Base-by-base conservation (phyloP, 2,113 vertebrate species). In the Amblyornis subalaris region DNA sequence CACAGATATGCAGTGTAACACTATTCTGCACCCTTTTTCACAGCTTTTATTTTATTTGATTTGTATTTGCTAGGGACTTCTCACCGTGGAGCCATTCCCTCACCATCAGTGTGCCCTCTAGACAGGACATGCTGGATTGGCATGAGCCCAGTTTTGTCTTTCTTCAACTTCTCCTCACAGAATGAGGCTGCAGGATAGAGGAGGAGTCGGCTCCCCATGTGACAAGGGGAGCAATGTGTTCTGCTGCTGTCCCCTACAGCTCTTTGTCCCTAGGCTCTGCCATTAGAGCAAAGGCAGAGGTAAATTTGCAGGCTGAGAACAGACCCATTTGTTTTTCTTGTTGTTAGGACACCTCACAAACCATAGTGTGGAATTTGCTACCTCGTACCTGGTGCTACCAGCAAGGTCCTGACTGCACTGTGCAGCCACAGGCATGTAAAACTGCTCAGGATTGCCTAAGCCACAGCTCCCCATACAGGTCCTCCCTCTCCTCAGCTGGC, bases 401-500 rank as follows among this genome's bases (percentile, higher is more conserved):
- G 22, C 5, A 3, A 44, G 75, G 18, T 69, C 53, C 45, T 18
- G 2, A 5, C 29, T n/a, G 23, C 35, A 4, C 51, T 35, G 31
- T 35, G 7, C 0, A 1, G 38, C 79, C 9, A 2, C 42, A 80
- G 57, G 36, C 53, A 48, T 0, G 0, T 36, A 10, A 54, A 83
- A 26, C 35, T 2, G 1, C 82, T 69, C 33, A 16, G 77, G 16
- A 44, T 20, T 93, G 61, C 73, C 48, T 51, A 62, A 91, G 57
- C 53, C 70, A 53, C 76, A 79, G 89, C 79, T 88, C 88, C 86
- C 62, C 22, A 0, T 24, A 23, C 50, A 79, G 71, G 29, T 85
- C 80, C 53, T 92, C 54, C 66, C 55, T 61, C 65, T 89, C 72
- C 45, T 96, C 79, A 86, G 72, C 89, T 94, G 88, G 79, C 55